Evolutionary conservation across 2,888 invertebrate genomes (phyloP).

Genomic region (Idaea aversata): DNA sequence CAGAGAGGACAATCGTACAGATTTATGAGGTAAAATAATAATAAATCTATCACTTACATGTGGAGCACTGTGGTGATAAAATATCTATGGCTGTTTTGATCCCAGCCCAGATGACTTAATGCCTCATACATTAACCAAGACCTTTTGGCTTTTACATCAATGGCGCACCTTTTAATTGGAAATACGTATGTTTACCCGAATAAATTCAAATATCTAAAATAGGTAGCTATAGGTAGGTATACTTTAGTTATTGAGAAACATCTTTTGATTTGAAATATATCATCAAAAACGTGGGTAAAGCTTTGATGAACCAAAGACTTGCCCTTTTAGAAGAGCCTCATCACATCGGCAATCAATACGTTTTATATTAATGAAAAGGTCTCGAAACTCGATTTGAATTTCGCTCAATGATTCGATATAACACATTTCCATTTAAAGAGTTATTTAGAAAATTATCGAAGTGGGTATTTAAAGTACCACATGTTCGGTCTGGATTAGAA

Average conservation of each 20-base stretch:
- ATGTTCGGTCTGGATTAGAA: too few relatives aligned
- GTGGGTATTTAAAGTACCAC: too few relatives aligned
- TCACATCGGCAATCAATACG: background rate
- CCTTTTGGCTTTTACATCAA: background rate
- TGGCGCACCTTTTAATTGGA: background rate
- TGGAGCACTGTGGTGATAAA: background rate
- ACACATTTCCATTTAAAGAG: too few relatives aligned
- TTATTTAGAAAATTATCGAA: too few relatives aligned
- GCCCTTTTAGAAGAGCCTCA: background rate
- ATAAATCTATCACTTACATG: conserved; percentile 1
- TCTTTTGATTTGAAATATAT: background rate
- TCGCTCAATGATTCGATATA: background rate
- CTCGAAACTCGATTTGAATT: background rate
- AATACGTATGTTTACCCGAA: background rate
- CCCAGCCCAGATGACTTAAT: background rate
- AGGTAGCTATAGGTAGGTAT: background rate
- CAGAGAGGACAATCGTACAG: background rate
- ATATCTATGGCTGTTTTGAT: conserved; percentile 1
- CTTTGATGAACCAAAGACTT: background rate
- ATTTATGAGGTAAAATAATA: background rate
- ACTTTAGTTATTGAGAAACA: background rate
- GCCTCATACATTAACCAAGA: background rate
- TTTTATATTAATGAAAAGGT: background rate
- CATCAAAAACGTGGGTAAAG: background rate
- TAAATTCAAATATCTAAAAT: too few relatives aligned